Percentiles rank a stretch among this genome's conserved stretches.
These are phyloP conservation scores for Elymnias hypermnestra DNA, from an alignment of 1,140 invertebrate genomes.

Conservation along the genomic window DNA sequence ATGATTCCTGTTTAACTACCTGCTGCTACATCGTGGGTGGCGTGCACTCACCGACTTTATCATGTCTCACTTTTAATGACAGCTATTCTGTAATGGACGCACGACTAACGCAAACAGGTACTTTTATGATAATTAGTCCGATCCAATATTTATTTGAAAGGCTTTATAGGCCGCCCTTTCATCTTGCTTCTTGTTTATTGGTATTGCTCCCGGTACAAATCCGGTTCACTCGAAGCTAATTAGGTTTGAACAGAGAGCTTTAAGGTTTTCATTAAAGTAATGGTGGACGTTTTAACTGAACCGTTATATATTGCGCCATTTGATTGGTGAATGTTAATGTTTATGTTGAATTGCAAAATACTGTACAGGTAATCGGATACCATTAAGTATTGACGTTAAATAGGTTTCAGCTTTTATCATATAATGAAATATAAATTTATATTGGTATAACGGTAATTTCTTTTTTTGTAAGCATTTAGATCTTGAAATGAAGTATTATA, in stretches of 20 bases:
- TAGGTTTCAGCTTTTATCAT: no score
- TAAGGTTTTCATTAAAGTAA: constrained; percentile 34
- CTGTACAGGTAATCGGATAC: no score
- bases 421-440: no score
- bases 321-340: not conserved
- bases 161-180: constrained; percentile 53
- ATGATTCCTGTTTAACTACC: constrained; percentile 44
- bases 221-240: constrained; percentile 44
- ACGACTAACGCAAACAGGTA: constrained; percentile 46
- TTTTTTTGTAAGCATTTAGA: no score
- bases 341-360: not conserved
- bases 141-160: constrained; percentile 63
- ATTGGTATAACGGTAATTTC: no score
- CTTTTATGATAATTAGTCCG: constrained; percentile 70
- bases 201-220: constrained; percentile 45
- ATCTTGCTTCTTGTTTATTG: constrained; percentile 57
- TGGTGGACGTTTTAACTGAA: constrained; percentile 17
- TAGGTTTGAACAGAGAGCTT: constrained; percentile 36
- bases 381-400: no score
- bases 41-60: constrained; percentile 42
- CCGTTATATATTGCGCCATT: constrained; percentile 9
- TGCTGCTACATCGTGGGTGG: constrained; percentile 51
- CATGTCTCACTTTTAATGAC: constrained; percentile 53
- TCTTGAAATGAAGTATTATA: no score
- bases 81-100: constrained; percentile 62